Conservation (phyloP, 2,797 vertebrate genomes). For the Garrulus glandarius region DNA sequence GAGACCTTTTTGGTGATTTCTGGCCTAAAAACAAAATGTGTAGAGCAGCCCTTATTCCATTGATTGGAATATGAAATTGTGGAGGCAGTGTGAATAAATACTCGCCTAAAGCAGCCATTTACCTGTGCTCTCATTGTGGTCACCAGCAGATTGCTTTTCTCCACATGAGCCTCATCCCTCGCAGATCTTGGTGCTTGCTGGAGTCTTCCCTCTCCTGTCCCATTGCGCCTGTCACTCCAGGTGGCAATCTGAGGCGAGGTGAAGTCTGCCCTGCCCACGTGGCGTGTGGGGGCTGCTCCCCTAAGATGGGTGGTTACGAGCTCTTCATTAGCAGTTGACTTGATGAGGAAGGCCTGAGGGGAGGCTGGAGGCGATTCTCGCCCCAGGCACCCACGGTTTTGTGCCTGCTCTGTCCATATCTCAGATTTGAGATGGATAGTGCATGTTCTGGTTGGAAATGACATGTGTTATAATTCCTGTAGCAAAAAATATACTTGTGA, state of each 20-base stretch:
- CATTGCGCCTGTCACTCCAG: fast-evolving
- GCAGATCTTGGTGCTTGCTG: background rate
- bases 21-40: background rate
- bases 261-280: background rate
- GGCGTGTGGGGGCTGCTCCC: background rate
- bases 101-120: background rate
- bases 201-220: background rate
- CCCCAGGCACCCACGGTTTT: background rate
- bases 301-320: fast-evolving
- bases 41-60: background rate
- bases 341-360: background rate
- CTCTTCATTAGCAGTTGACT: background rate
- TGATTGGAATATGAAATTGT: background rate
- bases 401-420: background rate
- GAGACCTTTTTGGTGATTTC: background rate
- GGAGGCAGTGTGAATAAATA: background rate
- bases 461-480: background rate
- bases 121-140: fast-evolving
- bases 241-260: background rate
- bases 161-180: fast-evolving
- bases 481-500: conserved; percentile 30
- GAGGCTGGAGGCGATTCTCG: background rate
- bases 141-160: background rate
- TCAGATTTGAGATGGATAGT: background rate
- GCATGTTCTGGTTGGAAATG: background rate